Percentiles rank a stretch among this genome's conserved stretches.
These are phyloP conservation scores for Tauraco erythrolophus DNA, from an alignment of 2,113 vertebrate species.

Conservation along the genomic window DNA sequence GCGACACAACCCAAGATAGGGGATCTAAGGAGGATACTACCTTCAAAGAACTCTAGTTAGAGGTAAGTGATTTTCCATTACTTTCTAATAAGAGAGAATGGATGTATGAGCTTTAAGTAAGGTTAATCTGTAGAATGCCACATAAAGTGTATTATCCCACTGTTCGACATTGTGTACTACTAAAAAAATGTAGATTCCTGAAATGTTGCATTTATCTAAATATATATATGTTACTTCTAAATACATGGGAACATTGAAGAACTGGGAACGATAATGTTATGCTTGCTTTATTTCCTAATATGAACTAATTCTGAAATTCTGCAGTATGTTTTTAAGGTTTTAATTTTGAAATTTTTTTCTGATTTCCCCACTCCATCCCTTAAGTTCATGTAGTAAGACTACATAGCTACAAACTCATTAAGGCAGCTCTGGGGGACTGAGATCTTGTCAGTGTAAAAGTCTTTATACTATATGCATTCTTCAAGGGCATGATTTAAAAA, in stretches of 20 bases:
- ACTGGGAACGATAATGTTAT: not conserved
- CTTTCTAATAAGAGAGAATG: conserved; percentile 48
- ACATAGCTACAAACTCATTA: not conserved
- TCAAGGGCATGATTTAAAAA: not conserved
- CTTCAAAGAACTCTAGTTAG: conserved; percentile 81
- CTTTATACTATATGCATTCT: rapidly evolving
- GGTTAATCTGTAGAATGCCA: conserved; percentile 20
- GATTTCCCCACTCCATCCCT: not conserved
- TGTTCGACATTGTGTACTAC: conserved; percentile 69
- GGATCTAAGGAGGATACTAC: conserved; percentile 83
- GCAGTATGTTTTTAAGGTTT: not conserved
- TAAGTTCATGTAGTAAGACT: not conserved
- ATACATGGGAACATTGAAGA: not conserved
- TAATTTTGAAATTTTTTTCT: not conserved
- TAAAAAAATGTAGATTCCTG: not conserved
- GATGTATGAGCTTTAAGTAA: conserved; percentile 11
- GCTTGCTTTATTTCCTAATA: not conserved
- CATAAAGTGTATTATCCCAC: conserved; percentile 63
- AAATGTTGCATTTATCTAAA: not conserved
- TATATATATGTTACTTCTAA: not conserved
- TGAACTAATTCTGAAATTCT: not conserved
- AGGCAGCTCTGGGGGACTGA: not conserved
- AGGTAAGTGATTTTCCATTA: conserved; percentile 81
- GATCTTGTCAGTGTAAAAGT: not conserved
- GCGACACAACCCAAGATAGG: conserved; percentile 82